phyloP scores from a whole-genome alignment of 1,140 invertebrate species.

The Ostrea denselamellosa region DNA sequence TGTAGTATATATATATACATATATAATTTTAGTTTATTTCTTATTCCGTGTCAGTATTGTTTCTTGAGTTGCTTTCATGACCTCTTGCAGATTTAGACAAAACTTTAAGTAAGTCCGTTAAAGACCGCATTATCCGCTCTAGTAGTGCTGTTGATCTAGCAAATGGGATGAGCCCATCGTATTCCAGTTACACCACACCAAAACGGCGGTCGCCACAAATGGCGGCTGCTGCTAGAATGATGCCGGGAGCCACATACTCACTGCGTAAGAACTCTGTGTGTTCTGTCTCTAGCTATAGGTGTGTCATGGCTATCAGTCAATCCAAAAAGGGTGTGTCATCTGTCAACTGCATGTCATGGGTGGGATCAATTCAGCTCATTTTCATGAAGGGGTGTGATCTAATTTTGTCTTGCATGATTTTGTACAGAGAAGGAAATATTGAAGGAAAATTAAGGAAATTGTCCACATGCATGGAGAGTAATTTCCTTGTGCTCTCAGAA shows the following conservation, averaged over 20 bases:
- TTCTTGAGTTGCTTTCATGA: conserved; percentile 36
- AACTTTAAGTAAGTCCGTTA: conserved; percentile 52
- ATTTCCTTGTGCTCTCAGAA: neutral
- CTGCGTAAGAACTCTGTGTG: conserved; percentile 67
- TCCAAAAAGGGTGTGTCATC: conserved; percentile 30
- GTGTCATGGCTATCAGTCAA: conserved; percentile 24
- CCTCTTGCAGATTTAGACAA: conserved; percentile 65
- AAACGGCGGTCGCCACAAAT: conserved; percentile 60
- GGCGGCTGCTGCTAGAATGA: conserved; percentile 62
- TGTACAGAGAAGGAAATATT: neutral
- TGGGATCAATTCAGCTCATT: conserved; percentile 32
- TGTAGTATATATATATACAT: conserved; percentile 12
- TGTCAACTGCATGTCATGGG: conserved; percentile 36
- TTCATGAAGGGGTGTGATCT: neutral
- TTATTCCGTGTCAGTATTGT: conserved; percentile 19
- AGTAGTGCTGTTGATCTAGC: conserved; percentile 95
- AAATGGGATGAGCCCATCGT: conserved; percentile 50
- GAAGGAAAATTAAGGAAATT: neutral
- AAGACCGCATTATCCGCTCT: conserved; percentile 82
- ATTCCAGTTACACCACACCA: conserved; percentile 39
- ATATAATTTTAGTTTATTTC: conserved; percentile 19
- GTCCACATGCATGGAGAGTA: neutral
- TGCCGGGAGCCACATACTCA: conserved; percentile 68
- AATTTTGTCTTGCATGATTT: conserved; percentile 4
- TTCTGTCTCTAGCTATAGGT: conserved; percentile 39